Evolutionary conservation across 2,113 vertebrate genomes (phyloP).

Genomic region (Sminthopsis crassicaudata): DNA sequence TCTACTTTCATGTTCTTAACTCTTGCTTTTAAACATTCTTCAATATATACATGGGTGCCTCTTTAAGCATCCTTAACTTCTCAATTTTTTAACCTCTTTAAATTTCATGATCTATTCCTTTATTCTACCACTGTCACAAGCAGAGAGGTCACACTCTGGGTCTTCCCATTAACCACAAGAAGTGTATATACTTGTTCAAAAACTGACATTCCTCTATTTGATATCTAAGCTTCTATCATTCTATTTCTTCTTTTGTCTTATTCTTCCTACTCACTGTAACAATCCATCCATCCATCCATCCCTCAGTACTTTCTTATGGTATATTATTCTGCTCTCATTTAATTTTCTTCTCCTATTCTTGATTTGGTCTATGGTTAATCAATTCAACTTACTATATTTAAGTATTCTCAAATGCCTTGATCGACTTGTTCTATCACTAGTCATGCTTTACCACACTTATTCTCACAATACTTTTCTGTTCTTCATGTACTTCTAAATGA

Average conservation of each 20-base stretch:
- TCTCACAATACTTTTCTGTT: neutral
- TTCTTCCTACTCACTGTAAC: no score
- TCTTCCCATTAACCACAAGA: neutral
- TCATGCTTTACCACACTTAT: neutral
- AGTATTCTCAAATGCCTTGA: neutral
- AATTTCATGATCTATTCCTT: no score
- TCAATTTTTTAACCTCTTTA: no score
- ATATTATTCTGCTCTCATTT: no score
- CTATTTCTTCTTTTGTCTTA: neutral
- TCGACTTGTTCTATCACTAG: neutral
- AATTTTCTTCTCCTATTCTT: neutral
- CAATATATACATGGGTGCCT: neutral
- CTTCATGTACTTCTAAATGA: neutral
- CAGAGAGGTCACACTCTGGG: neutral
- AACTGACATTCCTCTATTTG: neutral
- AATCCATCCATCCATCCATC: no score
- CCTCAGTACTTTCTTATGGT: no score
- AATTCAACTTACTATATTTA: neutral
- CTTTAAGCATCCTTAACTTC: no score
- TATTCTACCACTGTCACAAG: neutral
- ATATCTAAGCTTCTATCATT: neutral
- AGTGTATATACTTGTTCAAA: neutral
- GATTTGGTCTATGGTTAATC: neutral
- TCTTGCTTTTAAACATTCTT: neutral
- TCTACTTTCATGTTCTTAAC: neutral